Conservation (phyloP, 2,888 invertebrate genomes). For the Artemia sp. region DNA sequence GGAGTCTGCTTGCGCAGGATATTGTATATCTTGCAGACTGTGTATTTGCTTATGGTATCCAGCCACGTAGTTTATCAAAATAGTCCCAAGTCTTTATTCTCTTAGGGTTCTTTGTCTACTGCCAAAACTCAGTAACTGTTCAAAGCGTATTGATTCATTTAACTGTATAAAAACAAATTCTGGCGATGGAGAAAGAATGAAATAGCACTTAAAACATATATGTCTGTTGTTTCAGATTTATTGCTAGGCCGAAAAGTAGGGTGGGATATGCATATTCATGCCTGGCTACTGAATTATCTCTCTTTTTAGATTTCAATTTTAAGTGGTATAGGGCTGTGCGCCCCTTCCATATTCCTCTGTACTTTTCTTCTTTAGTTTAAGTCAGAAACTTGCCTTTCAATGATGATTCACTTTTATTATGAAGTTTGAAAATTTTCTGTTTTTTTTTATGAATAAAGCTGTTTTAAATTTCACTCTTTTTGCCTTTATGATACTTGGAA, state of each 20-base stretch:
- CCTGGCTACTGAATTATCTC: too few relatives aligned
- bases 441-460: too few relatives aligned
- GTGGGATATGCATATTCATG: not conserved
- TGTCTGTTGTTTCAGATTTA: not conserved
- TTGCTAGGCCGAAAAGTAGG: not conserved
- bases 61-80: not conserved
- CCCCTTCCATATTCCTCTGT: too few relatives aligned
- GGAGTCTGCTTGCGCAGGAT: not conserved
- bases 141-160: not conserved
- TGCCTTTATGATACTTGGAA: too few relatives aligned
- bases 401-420: too few relatives aligned
- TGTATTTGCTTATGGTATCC: not conserved
- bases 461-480: too few relatives aligned
- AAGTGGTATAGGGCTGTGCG: too few relatives aligned
- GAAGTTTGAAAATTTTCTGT: too few relatives aligned
- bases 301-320: too few relatives aligned
- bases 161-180: not conserved
- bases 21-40: constrained; percentile 5
- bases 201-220: not conserved
- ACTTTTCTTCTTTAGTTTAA: too few relatives aligned
- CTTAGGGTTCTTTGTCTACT: not conserved
- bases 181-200: not conserved
- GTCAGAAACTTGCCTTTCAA: too few relatives aligned
- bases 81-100: not conserved
- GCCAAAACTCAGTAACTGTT: not conserved